Evolutionary conservation across 2,113 vertebrate genomes (phyloP), one percentile per base, ranked within the genome.

Genomic region (Dendropsophus ebraccatus): DNA sequence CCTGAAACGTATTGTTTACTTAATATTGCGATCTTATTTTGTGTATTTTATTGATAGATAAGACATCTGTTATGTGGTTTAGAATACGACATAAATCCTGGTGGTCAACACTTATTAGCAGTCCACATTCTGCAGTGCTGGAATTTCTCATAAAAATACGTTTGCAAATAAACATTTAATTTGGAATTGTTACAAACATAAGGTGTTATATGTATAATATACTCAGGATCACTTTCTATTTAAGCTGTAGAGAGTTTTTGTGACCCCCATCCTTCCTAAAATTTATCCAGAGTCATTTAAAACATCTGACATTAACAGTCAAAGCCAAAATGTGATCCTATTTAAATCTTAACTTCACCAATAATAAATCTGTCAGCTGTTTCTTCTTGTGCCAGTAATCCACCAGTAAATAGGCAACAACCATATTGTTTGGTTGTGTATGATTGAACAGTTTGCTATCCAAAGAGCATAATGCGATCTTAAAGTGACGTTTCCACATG

Each of bases 291-390:
- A 85, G 35, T 30, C 41, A 67, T 67, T 77, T 45, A 28, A 77
- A 45, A 11, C 73, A 52, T 85, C 77, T 85, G 73, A 85, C 83
- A 77, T 77, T 85, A 45, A 65, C 28, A 52, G 58, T 67, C 28
- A 56, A n/a, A 62, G 56, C 83, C 73, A 85, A 84, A 58, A 75
- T 74, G 52, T 75, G 52, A 84, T 84, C 82, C 52, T 75, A 30
- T 75, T 37, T 70, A 70, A 72, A 69, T 58, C 67, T 58, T 14
- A 85, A 62, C 58, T 35, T 30, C 83, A 85, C 16, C 41, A 83
- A 73, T 8, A 41, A 3, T 50, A 72, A 73, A 83, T 72, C 19
- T 83, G 28, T 73, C 81, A 85, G 73, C 73, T 85, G 83, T 65
- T 58, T 62, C 82, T 32, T 37, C 45, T 41, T 84, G 37, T 47